Evolutionary conservation across 2,888 invertebrate genomes (phyloP).

Genomic region (Criorhina ranunculi): DNA sequence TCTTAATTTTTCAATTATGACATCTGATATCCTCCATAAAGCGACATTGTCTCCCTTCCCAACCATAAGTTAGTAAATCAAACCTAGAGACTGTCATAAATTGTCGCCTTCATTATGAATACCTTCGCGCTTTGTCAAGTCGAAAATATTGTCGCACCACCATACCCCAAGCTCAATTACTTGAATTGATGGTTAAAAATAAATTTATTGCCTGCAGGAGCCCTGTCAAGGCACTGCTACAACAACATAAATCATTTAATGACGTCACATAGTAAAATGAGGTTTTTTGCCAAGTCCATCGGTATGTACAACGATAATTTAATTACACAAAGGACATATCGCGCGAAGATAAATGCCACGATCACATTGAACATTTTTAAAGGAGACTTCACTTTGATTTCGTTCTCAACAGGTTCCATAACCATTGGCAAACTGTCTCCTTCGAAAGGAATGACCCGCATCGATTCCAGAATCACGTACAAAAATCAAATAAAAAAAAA

Average conservation of each 20-base stretch:
- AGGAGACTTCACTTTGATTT: slow-evolving; percentile 30
- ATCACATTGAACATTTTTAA: slow-evolving; percentile 10
- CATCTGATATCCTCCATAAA: slow-evolving; percentile 26
- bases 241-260: slow-evolving; percentile 60
- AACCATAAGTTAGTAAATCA: slow-evolving; percentile 34
- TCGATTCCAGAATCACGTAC: slow-evolving; percentile 71
- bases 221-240: slow-evolving; percentile 11
- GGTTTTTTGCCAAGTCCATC: slow-evolving; percentile 33
- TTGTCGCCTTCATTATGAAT: slow-evolving; percentile 45
- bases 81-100: slow-evolving; percentile 41
- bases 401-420: slow-evolving; percentile 66
- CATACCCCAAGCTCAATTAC: background rate
- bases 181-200: slow-evolving; percentile 53
- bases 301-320: slow-evolving; percentile 32
- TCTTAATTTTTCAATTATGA: slow-evolving; percentile 32
- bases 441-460: slow-evolving; percentile 47
- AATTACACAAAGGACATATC: slow-evolving; percentile 18
- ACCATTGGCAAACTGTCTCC: slow-evolving; percentile 58
- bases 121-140: slow-evolving; percentile 19
- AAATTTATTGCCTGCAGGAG: slow-evolving; percentile 49
- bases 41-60: background rate
- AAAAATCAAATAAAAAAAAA: slow-evolving; percentile 57
- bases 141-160: background rate
- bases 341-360: background rate
- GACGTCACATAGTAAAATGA: slow-evolving; percentile 20